phyloP scores from a whole-genome alignment of 2,888 invertebrate species.

The Orchesella flavescens region DNA sequence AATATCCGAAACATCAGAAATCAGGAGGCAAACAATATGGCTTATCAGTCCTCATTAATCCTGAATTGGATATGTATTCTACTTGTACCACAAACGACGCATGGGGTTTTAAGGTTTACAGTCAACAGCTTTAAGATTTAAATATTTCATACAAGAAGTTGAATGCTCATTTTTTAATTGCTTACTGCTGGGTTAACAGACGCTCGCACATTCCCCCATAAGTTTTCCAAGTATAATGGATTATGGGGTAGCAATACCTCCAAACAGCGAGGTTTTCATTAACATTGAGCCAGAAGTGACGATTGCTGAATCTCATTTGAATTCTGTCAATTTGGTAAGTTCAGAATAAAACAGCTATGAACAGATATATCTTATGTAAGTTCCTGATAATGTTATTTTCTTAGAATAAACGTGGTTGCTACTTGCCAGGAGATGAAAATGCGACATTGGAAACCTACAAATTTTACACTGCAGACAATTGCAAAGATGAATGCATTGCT shows the following conservation, averaged over 20 bases:
- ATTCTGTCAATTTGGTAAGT: neutral
- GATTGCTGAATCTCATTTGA: neutral
- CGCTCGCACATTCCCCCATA: conserved; percentile 17
- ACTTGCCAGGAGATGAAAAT: neutral
- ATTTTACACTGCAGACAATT: conserved; percentile 12
- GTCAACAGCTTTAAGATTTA: too few species aligned
- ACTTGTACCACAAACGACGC: conserved; percentile 46
- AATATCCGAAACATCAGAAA: neutral
- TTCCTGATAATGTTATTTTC: neutral
- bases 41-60: conserved; percentile 32
- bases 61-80: conserved; percentile 31
- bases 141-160: too few species aligned
- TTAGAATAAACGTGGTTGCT: conserved; percentile 17
- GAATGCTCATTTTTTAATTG: too few species aligned
- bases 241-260: conserved; percentile 21
- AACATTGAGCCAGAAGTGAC: conserved; percentile 28
- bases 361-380: neutral
- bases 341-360: neutral
- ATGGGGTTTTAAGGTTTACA: conserved; percentile 32
- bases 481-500: conserved; percentile 14
- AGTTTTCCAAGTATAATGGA: conserved; percentile 13
- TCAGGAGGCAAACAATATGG: conserved; percentile 45
- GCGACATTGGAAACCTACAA: conserved; percentile 10
- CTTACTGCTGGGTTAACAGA: neutral
- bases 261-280: conserved; percentile 27